These are phyloP conservation scores for Corythaixoides concolor DNA, from an alignment of 2,113 vertebrate species.

Conservation along the genomic window DNA sequence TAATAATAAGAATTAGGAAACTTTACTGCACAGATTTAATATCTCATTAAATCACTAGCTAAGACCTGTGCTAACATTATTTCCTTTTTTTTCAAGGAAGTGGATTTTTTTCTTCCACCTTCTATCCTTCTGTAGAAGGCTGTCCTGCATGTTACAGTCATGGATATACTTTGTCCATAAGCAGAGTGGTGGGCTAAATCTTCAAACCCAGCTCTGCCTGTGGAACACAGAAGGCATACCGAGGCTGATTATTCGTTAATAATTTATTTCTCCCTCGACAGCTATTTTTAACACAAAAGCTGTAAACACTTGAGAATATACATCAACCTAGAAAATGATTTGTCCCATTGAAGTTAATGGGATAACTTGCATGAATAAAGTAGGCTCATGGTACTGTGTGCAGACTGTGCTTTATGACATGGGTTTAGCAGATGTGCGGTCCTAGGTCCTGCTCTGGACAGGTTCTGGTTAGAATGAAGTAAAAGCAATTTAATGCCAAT, in stretches of 20 bases:
- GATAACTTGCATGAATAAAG: background rate
- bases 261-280: background rate
- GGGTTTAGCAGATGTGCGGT: background rate
- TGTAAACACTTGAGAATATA: background rate
- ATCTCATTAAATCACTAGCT: background rate
- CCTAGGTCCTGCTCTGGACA: background rate
- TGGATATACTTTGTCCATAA: background rate
- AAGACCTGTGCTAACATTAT: background rate
- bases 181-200: background rate
- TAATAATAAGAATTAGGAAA: background rate
- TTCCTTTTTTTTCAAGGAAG: background rate
- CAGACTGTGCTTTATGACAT: background rate
- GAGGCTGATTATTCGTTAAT: background rate
- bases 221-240: background rate
- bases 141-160: background rate
- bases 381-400: background rate
- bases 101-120: fast-evolving
- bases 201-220: background rate
- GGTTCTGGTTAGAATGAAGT: background rate
- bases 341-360: background rate
- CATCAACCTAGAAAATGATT: background rate
- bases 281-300: background rate
- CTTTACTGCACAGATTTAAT: background rate
- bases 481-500: background rate
- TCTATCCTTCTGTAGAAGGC: background rate